Percentiles rank a stretch among this genome's conserved stretches.
Conservation (phyloP, 2,113 vertebrate species). For the Corythaixoides concolor region DNA sequence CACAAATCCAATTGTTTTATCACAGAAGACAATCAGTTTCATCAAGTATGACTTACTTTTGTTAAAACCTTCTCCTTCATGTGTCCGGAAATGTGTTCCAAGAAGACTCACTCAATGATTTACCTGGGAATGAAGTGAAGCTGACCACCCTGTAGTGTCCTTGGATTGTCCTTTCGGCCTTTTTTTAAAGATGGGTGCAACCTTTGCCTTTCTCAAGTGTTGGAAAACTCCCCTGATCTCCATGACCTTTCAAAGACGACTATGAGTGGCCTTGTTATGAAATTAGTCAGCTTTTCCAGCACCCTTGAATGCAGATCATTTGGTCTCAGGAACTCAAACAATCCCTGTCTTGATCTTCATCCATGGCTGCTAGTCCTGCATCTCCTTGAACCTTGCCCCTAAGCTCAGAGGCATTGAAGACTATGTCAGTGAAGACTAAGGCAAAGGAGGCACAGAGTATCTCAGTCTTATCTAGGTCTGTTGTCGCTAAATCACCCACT, state of each 20-base stretch:
- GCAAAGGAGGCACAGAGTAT: not conserved
- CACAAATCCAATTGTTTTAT: not conserved
- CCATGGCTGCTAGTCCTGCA: not conserved
- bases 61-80: not conserved
- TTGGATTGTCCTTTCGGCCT: not conserved
- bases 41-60: not conserved
- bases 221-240: not conserved
- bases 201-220: not conserved
- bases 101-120: not conserved
- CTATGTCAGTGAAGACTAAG: not conserved
- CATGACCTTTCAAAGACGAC: not conserved
- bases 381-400: not conserved
- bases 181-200: not conserved
- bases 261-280: not conserved
- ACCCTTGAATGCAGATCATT: not conserved
- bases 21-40: not conserved
- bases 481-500: not conserved
- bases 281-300: not conserved
- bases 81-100: not conserved
- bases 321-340: not conserved
- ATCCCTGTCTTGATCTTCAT: not conserved
- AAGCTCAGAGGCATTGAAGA: not conserved
- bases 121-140: not conserved
- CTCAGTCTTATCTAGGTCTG: not conserved
- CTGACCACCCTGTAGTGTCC: not conserved